Conservation (phyloP, 2,797 vertebrate species). For the Xenops minutus region DNA sequence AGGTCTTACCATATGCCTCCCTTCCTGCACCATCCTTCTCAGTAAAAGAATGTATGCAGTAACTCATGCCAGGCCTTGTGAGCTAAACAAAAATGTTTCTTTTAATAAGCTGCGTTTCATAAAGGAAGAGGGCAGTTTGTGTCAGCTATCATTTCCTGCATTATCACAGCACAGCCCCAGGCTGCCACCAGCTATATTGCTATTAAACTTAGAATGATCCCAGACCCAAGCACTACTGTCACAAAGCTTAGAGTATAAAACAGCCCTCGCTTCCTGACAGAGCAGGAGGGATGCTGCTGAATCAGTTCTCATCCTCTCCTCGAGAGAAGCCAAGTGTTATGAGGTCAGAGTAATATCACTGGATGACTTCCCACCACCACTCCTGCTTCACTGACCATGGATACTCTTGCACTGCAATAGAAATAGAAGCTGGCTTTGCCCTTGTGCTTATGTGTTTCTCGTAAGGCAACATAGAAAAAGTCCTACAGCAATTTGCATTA, state of each 20-base stretch:
- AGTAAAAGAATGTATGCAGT: neutral
- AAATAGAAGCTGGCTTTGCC: neutral
- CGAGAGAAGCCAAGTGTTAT: neutral
- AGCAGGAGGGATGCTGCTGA: neutral
- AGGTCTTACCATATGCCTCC: neutral
- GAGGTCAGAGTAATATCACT: neutral
- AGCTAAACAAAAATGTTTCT: neutral
- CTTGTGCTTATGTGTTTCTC: neutral
- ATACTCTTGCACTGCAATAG: neutral
- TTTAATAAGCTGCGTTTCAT: neutral
- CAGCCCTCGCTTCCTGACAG: neutral
- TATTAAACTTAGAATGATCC: neutral
- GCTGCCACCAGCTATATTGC: neutral
- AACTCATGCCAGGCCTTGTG: neutral
- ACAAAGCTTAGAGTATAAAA: neutral
- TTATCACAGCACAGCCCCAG: neutral
- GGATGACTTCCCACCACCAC: neutral
- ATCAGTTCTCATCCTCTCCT: neutral
- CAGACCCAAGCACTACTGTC: neutral
- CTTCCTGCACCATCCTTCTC: neutral
- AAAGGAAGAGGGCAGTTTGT: neutral
- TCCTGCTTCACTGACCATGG: fast-evolving
- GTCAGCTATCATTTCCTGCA: neutral
- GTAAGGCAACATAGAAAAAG: neutral
- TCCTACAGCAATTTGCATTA: neutral